Evolutionary conservation across 1,140 invertebrate genomes (phyloP), one percentile per base, ranked within the genome.

Genomic region (Pollicipes pollicipes): DNA sequence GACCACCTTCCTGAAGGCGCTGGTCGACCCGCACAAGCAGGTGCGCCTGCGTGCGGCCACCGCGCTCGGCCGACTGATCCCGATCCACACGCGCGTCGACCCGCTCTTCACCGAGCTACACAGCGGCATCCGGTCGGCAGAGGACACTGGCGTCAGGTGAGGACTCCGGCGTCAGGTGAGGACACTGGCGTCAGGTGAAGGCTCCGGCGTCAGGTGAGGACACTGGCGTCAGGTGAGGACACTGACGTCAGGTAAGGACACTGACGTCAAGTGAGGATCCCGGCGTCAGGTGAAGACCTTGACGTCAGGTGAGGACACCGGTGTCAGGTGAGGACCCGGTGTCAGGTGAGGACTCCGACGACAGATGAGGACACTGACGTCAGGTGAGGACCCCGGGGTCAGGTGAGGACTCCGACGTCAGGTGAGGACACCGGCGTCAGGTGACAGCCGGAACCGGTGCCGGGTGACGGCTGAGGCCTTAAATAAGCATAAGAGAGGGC

Each of bases 1-100:
- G 84, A 97, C 95, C 28, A 98, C 96, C 6, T 98, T 99, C 80
- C 83, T 98, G 24, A 96, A 96, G 83, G 88, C 95, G 4, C 82
- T 97, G 28, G 89, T 90, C 79, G 96, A 98, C 80, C 85, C 87
- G 30, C 90, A 93, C 78, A 82, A 93, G 73, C 84, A 86, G 75
- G 94, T 98, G 0, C 84, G 95, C 72, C 83, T 97, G 58, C 91
- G 92, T 82, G 91, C 95, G 21, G 94, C 93, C 0, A 83, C 84
- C 69, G 95, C 93, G 32, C 81, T 97, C 1, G 88, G 91, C 71
- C 88, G 95, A 79, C 83, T 98, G 0, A 92, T 96, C 71, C 81
- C 89, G 0, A 97, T 97, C 75, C 95, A 97, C 80, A 88, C 88
- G 28, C 84, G 90, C 72, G 76, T 77, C 17, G 84, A 84, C 83